phyloP scores from a whole-genome alignment of 2,888 invertebrate species.

The Apocheima hispidaria region DNA sequence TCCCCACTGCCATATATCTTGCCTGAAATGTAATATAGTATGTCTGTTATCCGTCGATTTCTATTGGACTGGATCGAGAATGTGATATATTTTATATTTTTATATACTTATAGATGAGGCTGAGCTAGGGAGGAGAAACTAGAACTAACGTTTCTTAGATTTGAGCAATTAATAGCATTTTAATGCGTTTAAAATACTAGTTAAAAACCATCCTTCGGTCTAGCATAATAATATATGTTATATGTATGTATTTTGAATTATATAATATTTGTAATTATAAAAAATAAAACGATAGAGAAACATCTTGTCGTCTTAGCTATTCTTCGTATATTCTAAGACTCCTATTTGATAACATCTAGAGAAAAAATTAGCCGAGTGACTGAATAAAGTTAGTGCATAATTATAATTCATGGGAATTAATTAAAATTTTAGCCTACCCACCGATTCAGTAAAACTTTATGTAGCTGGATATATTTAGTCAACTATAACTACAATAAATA shows the following conservation, averaged over 20 bases:
- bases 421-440: neutral
- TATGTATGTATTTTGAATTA: too few species aligned
- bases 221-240: neutral
- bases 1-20: constrained; percentile 10
- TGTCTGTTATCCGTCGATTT: constrained; percentile 2
- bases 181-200: neutral
- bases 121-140: neutral
- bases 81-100: constrained; percentile 52
- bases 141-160: neutral
- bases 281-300: neutral
- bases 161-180: constrained; percentile 1
- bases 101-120: constrained; percentile 38
- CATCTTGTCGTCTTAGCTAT: neutral
- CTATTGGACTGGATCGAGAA: constrained; percentile 35
- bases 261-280: neutral
- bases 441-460: neutral
- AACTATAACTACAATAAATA: too few species aligned
- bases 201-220: neutral
- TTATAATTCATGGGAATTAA: neutral
- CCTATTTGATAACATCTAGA: neutral
- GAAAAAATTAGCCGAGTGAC: too few species aligned
- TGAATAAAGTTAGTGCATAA: too few species aligned
- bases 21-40: constrained; percentile 8
- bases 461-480: too few species aligned
- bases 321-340: neutral